Conservation (phyloP, 2,888 invertebrate genomes). For the Synanthedon myopaeformis region DNA sequence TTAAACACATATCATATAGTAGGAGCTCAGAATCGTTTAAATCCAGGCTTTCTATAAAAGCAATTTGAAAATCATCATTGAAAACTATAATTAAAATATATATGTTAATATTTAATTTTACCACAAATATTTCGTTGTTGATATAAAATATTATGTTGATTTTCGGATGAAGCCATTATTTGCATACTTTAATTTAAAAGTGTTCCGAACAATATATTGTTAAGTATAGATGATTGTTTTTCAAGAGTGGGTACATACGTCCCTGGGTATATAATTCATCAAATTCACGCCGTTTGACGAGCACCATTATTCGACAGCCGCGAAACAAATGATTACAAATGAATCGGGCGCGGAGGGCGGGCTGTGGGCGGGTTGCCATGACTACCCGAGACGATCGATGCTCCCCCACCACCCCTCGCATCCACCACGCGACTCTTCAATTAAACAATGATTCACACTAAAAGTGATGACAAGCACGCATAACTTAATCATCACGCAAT, state of each 20-base stretch:
- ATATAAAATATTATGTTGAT: no score
- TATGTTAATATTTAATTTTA: no score
- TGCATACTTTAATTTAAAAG: no score
- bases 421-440: constrained; percentile 37
- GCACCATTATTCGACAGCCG: constrained; percentile 56
- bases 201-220: no score
- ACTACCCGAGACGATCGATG: constrained; percentile 65
- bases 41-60: no score
- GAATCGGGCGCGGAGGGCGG: constrained; percentile 38
- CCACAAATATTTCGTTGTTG: no score
- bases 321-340: constrained; percentile 71
- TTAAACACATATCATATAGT: no score
- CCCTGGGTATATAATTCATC: constrained; percentile 34
- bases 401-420: constrained; percentile 24
- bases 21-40: no score
- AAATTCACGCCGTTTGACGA: constrained; percentile 55
- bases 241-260: not conserved
- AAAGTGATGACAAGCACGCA: constrained; percentile 39
- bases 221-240: no score
- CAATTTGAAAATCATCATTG: no score
- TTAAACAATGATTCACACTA: constrained; percentile 66
- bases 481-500: not conserved
- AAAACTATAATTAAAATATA: no score
- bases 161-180: no score
- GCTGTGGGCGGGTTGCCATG: constrained; percentile 38